These are phyloP conservation scores for Lepus europaeus DNA, from an alignment of 2,113 vertebrate species.

Conservation along the genomic window DNA sequence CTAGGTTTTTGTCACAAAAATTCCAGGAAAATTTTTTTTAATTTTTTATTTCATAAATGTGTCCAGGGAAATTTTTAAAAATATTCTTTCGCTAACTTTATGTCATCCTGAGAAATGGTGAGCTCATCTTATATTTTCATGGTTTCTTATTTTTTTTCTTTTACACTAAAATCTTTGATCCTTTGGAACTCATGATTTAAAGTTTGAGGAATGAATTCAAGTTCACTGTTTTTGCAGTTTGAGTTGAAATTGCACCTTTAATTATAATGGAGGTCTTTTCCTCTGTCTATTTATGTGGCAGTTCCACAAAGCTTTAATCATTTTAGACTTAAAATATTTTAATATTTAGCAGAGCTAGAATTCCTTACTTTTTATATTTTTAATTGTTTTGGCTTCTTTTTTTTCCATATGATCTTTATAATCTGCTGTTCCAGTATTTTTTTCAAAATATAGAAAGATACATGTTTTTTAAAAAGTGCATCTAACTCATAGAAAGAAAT, in stretches of 20 bases:
- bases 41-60: neutral
- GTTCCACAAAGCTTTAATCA: neutral
- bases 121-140: neutral
- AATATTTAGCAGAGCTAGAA: neutral
- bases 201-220: neutral
- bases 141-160: neutral
- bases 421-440: neutral
- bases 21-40: neutral
- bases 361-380: neutral
- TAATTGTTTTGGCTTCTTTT: neutral
- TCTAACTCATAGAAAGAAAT: neutral
- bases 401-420: neutral
- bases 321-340: neutral
- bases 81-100: neutral
- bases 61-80: neutral
- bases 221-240: neutral
- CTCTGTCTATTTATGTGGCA: neutral
- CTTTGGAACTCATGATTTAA: slow-evolving; percentile 11
- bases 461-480: neutral
- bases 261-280: neutral
- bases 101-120: neutral
- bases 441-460: neutral
- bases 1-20: neutral
- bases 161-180: neutral
- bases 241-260: neutral